phyloP scores from a whole-genome alignment of 2,797 vertebrate genomes.

The Ambastaia sidthimunki region DNA sequence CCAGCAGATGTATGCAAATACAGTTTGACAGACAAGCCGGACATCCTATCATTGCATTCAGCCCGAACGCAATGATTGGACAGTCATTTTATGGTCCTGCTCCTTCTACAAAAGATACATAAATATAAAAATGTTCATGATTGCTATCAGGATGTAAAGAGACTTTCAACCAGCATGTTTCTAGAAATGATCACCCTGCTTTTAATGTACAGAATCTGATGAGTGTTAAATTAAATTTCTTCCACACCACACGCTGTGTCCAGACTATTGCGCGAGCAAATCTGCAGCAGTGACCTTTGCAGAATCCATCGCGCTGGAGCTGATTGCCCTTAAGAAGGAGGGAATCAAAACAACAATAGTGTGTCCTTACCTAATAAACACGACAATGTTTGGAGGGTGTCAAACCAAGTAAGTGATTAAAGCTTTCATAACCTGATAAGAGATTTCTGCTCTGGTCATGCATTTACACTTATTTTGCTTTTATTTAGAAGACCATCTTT shows the following conservation, averaged over 20 bases:
- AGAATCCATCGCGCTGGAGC: slow-evolving; percentile 73
- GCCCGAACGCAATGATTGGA: too few species aligned
- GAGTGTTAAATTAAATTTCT: too few species aligned
- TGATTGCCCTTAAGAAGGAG: slow-evolving; percentile 60
- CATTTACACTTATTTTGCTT: not conserved
- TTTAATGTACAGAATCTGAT: too few species aligned
- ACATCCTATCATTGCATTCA: too few species aligned
- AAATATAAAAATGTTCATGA: not conserved
- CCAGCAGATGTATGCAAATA: too few species aligned
- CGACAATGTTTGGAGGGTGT: slow-evolving; percentile 82
- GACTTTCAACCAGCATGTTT: slow-evolving; percentile 11
- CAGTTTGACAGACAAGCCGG: too few species aligned
- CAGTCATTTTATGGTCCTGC: too few species aligned
- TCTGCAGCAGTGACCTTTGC: slow-evolving; percentile 80
- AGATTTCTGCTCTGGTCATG: not conserved
- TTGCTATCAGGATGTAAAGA: too few species aligned
- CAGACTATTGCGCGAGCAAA: slow-evolving; percentile 87
- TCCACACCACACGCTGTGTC: slow-evolving; percentile 32
- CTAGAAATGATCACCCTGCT: too few species aligned
- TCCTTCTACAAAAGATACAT: too few species aligned
- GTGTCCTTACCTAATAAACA: slow-evolving; percentile 78
- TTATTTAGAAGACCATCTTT: slow-evolving; percentile 69
- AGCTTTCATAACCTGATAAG: not conserved
- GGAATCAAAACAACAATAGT: slow-evolving; percentile 82
- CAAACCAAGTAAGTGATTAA: slow-evolving; percentile 69